Base-by-base conservation (phyloP, 1,140 invertebrate genomes). In the Drosophila neocordata region DNA sequence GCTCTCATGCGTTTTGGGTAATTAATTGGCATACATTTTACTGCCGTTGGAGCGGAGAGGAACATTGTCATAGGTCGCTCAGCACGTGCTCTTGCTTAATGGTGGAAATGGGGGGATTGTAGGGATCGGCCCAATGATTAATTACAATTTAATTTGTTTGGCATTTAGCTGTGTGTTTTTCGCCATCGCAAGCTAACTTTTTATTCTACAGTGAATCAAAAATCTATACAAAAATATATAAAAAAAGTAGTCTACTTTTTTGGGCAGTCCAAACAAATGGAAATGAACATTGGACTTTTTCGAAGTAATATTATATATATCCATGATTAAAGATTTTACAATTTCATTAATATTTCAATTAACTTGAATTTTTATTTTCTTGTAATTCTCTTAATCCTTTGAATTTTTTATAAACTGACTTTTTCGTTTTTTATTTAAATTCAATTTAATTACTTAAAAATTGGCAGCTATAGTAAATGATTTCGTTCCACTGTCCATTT, bases 141-240 rank as follows among this genome's bases (percentile, higher is more conserved):
- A 87, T 87, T 87, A 82, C 82, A 87, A 87, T 87, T 88, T 87
- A 88, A 87, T 88, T 88, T 88, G 78, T 88, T 78, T 82, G 71
- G 65, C 75, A 87, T 88, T 88, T 73, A 53, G 37, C 38, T 59
- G 51, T 34, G 4, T 56, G 13, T 56, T 18, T 56, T 18, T 56
- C n/a, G 51, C 38, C 22, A 37, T 13, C 18, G 38, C 55, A 57
- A 20, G 13, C 15, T 15, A 2, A 37, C 24, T 41, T 35, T 52
- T 48, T 20, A 20, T 6, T 18, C 8, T 35, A 57, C 22, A 18
- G 57, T 24, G 38, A 12, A 38, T 8, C 12, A 37, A 55, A 34
- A 9, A 15, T n/a, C n/a, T 9, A 2, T 13, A 11, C 0, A 0
- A 18, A 11, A 13, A 35, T 4, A n/a, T n/a, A 9, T 7, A 31